phyloP scores from a whole-genome alignment of 2,888 invertebrate genomes.

The Pardosa pseudoannulata region DNA sequence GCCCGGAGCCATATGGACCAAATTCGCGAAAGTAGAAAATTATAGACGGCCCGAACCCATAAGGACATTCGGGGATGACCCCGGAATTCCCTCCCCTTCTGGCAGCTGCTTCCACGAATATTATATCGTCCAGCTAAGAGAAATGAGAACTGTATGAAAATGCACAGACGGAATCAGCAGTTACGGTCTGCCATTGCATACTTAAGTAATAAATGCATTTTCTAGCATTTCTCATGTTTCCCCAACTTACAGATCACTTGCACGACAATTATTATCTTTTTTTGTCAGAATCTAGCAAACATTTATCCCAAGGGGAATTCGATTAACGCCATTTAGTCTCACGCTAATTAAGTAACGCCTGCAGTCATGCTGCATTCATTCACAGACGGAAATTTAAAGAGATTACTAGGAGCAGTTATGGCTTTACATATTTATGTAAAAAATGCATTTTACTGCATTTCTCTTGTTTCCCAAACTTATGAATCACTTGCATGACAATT shows the following conservation, averaged over 20 bases:
- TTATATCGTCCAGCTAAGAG: not conserved
- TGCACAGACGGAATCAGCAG: not conserved
- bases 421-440: not conserved
- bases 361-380: no score
- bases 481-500: no score
- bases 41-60: not conserved
- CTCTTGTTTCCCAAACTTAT: not conserved
- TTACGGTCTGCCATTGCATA: not conserved
- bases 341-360: no score
- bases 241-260: no score
- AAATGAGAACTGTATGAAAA: conserved; percentile 12
- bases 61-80: not conserved
- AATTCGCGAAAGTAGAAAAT: not conserved
- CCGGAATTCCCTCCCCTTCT: not conserved
- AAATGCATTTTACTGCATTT: not conserved
- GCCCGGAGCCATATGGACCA: not conserved
- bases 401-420: no score
- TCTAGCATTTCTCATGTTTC: not conserved
- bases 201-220: not conserved
- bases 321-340: no score
- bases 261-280: no score
- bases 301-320: no score
- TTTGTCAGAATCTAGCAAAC: no score
- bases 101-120: not conserved
- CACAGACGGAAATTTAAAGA: no score